Percentiles rank a stretch among this genome's conserved stretches.
These are phyloP conservation scores for Polypterus bichir DNA, from an alignment of 2,113 vertebrate genomes.

Conservation along the genomic window DNA sequence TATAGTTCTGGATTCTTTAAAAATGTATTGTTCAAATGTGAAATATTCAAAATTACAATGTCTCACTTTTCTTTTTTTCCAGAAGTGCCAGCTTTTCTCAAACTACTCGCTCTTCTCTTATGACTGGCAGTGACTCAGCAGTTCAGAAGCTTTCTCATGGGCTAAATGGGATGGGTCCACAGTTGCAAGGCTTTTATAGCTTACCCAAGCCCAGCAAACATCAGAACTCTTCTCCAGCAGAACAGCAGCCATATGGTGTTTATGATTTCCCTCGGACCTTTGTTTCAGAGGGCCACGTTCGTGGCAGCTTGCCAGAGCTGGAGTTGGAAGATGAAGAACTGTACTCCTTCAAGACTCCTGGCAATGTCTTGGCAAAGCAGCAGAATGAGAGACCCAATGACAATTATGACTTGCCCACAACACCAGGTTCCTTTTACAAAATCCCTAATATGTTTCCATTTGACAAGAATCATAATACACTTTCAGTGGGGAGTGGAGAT, in stretches of 20 bases:
- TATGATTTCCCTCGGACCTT: slow-evolving; percentile 75
- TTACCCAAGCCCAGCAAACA: slow-evolving; percentile 80
- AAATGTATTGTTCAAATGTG: too few relatives aligned
- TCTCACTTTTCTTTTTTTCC: slow-evolving; percentile 7
- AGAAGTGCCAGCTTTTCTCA: slow-evolving; percentile 97
- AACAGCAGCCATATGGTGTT: slow-evolving; percentile 51
- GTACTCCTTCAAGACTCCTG: slow-evolving; percentile 87
- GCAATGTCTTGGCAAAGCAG: slow-evolving; percentile 68
- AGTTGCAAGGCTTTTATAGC: slow-evolving; percentile 83
- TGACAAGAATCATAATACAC: slow-evolving; percentile 89
- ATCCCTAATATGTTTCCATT: slow-evolving; percentile 79
- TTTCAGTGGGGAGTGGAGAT: slow-evolving; percentile 59
- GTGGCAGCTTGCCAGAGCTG: slow-evolving; percentile 52
- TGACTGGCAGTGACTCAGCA: slow-evolving; percentile 68
- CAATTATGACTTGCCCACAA: slow-evolving; percentile 71
- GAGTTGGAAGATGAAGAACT: slow-evolving; percentile 75
- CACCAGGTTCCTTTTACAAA: slow-evolving; percentile 81
- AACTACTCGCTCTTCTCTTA: slow-evolving; percentile 65
- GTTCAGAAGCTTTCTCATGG: slow-evolving; percentile 84
- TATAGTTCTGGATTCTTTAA: too few relatives aligned
- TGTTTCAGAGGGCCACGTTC: slow-evolving; percentile 55
- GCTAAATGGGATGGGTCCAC: slow-evolving; percentile 62
- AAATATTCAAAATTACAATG: too few relatives aligned
- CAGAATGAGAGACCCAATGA: slow-evolving; percentile 66
- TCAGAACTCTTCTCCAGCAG: slow-evolving; percentile 41